Evolutionary conservation across 2,888 invertebrate species (phyloP).

Genomic region (Drosophila kuntzei): DNA sequence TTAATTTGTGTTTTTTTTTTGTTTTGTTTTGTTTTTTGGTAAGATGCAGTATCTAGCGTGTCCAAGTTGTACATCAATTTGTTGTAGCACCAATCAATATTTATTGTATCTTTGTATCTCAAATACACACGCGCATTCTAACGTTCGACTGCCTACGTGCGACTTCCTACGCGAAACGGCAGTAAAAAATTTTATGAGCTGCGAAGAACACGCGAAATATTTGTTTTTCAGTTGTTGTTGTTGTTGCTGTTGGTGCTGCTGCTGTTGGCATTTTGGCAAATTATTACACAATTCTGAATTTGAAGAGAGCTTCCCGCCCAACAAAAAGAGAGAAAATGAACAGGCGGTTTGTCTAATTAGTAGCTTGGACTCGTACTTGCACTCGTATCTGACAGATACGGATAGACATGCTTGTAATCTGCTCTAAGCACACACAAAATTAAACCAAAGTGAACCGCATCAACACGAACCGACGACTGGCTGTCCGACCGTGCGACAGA

Average conservation of each 20-base stretch:
- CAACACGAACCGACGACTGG: conserved; percentile 52
- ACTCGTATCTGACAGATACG: conserved; percentile 45
- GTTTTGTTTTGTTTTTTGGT: conserved; percentile 40
- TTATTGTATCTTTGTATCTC: conserved; percentile 51
- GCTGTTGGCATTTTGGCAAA: conserved; percentile 63
- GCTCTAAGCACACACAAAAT: conserved; percentile 33
- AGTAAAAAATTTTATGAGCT: conserved; percentile 61
- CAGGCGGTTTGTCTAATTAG: conserved; percentile 46
- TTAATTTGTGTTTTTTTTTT: conserved; percentile 1
- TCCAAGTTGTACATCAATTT: conserved; percentile 57
- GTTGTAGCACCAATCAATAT: conserved; percentile 60
- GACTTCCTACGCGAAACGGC: conserved; percentile 61
- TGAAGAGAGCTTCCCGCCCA: conserved; percentile 18
- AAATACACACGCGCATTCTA: conserved; percentile 66
- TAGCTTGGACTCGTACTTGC: conserved; percentile 18
- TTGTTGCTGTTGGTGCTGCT: conserved; percentile 25
- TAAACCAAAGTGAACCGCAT: conserved; percentile 46
- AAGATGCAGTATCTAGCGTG: conserved; percentile 62
- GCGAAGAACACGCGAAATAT: conserved; percentile 64
- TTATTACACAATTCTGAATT: conserved; percentile 78
- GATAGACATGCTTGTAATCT: conserved; percentile 56
- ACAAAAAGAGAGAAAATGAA: conserved; percentile 11
- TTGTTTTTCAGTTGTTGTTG: conserved; percentile 38
- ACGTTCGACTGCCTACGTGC: conserved; percentile 46
- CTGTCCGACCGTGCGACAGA: conserved; percentile 41